Evolutionary conservation across 2,113 vertebrate genomes (phyloP).

Genomic region (Vimba vimba): DNA sequence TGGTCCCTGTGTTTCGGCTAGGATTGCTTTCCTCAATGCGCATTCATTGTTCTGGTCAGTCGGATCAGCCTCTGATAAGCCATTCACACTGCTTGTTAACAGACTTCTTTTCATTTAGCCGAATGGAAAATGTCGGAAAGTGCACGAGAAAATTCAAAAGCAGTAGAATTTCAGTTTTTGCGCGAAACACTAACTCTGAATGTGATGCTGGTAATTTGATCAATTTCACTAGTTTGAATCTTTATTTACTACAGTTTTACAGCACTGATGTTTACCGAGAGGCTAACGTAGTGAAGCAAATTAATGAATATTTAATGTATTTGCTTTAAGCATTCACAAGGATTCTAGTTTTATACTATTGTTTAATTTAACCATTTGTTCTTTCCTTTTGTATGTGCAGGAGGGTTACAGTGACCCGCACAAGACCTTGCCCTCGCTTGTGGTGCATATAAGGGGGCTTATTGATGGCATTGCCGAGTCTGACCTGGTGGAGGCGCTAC

Average conservation of each 20-base stretch:
- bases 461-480: conserved; percentile 91
- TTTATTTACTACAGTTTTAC: not conserved
- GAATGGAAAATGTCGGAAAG: not conserved
- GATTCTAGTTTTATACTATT: not conserved
- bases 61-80: not conserved
- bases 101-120: not conserved
- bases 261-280: not conserved
- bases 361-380: not conserved
- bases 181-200: not conserved
- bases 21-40: not conserved
- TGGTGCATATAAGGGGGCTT: conserved; percentile 92
- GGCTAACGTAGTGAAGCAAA: not conserved
- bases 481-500: conserved; percentile 91
- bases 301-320: too few relatives aligned
- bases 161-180: not conserved
- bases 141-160: not conserved
- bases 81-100: not conserved
- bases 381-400: conserved; percentile 62
- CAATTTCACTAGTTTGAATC: not conserved
- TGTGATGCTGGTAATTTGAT: not conserved
- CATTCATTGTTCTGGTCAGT: conserved; percentile 9
- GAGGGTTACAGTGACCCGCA: conserved; percentile 92
- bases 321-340: not conserved
- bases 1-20: not conserved
- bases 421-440: conserved; percentile 91